Evolutionary conservation across 2,888 invertebrate genomes (phyloP).

Genomic region (Aporophyla lueneburgensis): DNA sequence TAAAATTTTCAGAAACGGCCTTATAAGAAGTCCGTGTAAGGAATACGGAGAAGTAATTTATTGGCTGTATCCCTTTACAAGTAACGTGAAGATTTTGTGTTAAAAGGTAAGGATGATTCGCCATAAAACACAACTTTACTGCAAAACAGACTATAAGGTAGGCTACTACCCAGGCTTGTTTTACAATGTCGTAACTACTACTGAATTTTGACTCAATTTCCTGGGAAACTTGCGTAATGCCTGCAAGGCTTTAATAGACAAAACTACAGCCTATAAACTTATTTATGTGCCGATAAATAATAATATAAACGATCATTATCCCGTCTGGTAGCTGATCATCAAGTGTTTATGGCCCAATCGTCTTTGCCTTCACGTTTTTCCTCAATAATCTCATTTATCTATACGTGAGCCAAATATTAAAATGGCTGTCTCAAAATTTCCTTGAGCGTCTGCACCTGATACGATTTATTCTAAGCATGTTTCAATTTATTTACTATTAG

Average conservation of each 20-base stretch:
- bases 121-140: background rate
- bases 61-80: background rate
- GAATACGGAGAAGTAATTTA: background rate
- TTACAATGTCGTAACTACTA: background rate
- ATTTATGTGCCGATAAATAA: constrained; percentile 47
- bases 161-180: background rate
- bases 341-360: constrained; percentile 51
- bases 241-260: constrained; percentile 17
- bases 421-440: constrained; percentile 10
- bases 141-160: background rate
- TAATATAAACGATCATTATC: constrained; percentile 41
- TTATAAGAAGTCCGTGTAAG: background rate
- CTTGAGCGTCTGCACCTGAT: constrained; percentile 5
- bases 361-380: constrained; percentile 41
- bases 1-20: background rate
- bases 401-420: constrained; percentile 44
- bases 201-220: background rate
- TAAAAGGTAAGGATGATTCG: no score
- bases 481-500: no score
- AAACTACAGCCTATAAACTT: constrained; percentile 36
- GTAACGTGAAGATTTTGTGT: background rate
- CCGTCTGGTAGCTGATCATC: constrained; percentile 47
- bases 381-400: constrained; percentile 39
- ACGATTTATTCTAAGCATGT: constrained; percentile 12
- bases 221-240: constrained; percentile 21